Base-by-base conservation (phyloP, 2,888 invertebrate species). In the Germaria angustata region DNA sequence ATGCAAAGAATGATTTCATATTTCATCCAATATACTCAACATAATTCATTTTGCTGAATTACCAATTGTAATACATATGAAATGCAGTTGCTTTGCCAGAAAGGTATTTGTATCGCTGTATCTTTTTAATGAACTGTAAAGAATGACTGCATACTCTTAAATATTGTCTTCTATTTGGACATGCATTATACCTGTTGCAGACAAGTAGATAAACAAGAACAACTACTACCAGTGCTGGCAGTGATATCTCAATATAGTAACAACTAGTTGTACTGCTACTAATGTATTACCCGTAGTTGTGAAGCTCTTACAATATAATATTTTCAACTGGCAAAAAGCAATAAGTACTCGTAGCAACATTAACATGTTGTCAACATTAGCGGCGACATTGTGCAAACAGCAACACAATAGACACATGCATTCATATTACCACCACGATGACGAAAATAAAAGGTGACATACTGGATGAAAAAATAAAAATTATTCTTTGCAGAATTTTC, bases 371-470 rank as follows among this genome's bases (percentile, higher is more conserved):
- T 79, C 71, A 72, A 72, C 76, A 76, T 51, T 59, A 61, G 66
- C 66, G 59, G 41, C n/a, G 51, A 80, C 51, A 61, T 72, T 51
- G 17, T 61, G 72, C 61, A 53, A 59, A 59, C 57, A 76, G 76
- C 15, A 44, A 53, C 41, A 69, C 44, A 49, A 34, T n/a, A 44
- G 17, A 53, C 41, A 53, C 55, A 65, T 34, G 34, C 28, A 32
- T 39, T 36, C 32, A 28, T 34, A 51, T 51, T 44, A 65, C 17
- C 73, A 8, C 11, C 24, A 49, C 53, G 46, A 73, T 78, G 44
- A 75, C 57, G 73, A 65, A 75, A 73, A 82, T 82, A 65, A 82
- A 65, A 75, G 44, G n/a, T 80, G 79, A 73, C 41, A 51, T 39
- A 63, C 57, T 39, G 63, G 44, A 34, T 78, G 57, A 55, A 78